Conservation (phyloP, 2,797 vertebrate species). For the Tokudaia tokunoshimensis region DNA sequence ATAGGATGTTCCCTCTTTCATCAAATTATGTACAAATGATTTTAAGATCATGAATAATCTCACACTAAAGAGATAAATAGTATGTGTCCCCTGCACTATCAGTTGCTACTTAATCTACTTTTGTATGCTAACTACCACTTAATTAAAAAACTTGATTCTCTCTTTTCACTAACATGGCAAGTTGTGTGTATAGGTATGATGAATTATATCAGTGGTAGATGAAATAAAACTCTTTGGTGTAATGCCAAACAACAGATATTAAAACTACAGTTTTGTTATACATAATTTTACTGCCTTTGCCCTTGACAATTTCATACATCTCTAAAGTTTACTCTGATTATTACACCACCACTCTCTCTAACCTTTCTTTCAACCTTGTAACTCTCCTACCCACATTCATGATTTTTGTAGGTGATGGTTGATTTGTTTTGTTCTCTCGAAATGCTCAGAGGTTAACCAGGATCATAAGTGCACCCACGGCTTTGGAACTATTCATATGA, state of each 20-base stretch:
- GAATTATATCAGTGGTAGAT: neutral
- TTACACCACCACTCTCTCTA: neutral
- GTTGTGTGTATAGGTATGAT: neutral
- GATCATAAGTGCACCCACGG: neutral
- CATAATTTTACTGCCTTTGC: neutral
- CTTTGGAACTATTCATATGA: neutral
- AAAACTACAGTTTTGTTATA: neutral
- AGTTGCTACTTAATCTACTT: neutral
- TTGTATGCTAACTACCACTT: neutral
- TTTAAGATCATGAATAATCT: slow-evolving; percentile 4
- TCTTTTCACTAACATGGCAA: neutral
- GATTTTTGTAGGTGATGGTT: neutral
- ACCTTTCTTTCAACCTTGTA: neutral
- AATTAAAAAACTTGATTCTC: neutral
- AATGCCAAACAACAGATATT: neutral
- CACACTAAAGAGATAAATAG: neutral
- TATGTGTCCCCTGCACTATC: neutral
- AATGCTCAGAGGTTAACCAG: neutral
- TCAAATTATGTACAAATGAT: neutral
- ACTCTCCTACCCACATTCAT: neutral
- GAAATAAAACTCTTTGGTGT: neutral
- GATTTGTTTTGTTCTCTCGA: neutral
- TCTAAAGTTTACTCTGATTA: neutral
- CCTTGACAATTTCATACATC: neutral
- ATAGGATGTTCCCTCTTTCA: neutral